These are phyloP conservation scores for Periparus ater DNA, from an alignment of 2,797 vertebrate species.

Conservation along the genomic window DNA sequence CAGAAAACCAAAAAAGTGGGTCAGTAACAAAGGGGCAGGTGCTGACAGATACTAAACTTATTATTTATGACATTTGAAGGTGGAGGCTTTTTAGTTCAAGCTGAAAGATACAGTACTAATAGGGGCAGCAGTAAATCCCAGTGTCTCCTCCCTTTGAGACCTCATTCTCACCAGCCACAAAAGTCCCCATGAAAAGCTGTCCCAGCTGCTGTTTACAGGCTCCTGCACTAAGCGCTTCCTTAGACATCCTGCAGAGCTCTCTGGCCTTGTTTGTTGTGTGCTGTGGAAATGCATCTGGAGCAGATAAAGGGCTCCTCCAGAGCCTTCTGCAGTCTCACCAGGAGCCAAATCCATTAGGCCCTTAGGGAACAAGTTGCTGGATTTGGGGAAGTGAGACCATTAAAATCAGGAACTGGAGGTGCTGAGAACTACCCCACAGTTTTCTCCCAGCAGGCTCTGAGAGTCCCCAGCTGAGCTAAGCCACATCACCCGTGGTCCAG, in stretches of 20 bases:
- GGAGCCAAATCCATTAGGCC: background rate
- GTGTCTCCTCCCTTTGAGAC: background rate
- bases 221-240: background rate
- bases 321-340: background rate
- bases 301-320: background rate
- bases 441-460: background rate
- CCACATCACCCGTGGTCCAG: background rate
- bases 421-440: accelerated
- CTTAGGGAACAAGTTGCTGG: background rate
- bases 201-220: background rate
- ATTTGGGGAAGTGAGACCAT: background rate
- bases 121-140: background rate
- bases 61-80: background rate
- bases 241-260: background rate
- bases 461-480: background rate
- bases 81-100: background rate
- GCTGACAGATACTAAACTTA: background rate
- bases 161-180: background rate
- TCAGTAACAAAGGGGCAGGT: background rate
- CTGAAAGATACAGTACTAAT: background rate
- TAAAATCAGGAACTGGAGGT: background rate
- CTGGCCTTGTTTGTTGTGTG: background rate
- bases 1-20: background rate
- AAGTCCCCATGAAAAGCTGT: background rate
- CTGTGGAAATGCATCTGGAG: background rate